Evolutionary conservation across 1,140 invertebrate species (phyloP), one percentile per base, ranked within the genome.

Genomic region (Plutomurus gul): DNA sequence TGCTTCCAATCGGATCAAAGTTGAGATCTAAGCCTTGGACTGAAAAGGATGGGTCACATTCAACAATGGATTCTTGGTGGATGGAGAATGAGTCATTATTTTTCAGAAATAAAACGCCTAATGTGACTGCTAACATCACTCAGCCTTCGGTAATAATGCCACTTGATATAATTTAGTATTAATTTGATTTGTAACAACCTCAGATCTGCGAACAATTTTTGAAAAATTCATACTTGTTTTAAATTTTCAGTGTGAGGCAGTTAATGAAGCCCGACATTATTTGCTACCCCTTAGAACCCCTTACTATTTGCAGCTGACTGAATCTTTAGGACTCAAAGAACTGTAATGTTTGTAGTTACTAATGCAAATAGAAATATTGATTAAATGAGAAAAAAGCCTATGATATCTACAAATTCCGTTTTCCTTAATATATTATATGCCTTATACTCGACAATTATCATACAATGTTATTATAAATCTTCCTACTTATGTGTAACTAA

Each of bases 1-100:
- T 92, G 18, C 87, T 93, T 79, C 91, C 91, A 11, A 84, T 93
- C 4, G 84, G 86, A 43, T 79, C 84, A 11, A 85, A 85, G 74
- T 88, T 90, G 76, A 85, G 89, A 25, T 81, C 85, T 37, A 86
- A 87, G 75, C 75, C 79, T 11, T 88, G 85, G 87, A 84, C 47
- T 79, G 70, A 83, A 33, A 40, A 76, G 10, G 73, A 70, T 33
- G 37, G 16, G 27, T 70, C 46, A 37, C 49, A 43, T 36, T 7
- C 74, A 16, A 70, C 77, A 0, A 65, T 65, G 47, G 75, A 33
- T 73, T 75, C 83, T n/a, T 36, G 79, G 22, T 27, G 77, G 30
- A 20, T 51, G 5, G 46, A 70, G 43, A 39, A 56, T 22, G 43
- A 78, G 18, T 40, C 46, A 18, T 43, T 78, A 22, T 79, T 80